Evolutionary conservation across 30 jellyfish, hydroid and myxozoan species (phyloP), one percentile per base, ranked within the genome.

Genomic region (Nemopilema nomurai): DNA sequence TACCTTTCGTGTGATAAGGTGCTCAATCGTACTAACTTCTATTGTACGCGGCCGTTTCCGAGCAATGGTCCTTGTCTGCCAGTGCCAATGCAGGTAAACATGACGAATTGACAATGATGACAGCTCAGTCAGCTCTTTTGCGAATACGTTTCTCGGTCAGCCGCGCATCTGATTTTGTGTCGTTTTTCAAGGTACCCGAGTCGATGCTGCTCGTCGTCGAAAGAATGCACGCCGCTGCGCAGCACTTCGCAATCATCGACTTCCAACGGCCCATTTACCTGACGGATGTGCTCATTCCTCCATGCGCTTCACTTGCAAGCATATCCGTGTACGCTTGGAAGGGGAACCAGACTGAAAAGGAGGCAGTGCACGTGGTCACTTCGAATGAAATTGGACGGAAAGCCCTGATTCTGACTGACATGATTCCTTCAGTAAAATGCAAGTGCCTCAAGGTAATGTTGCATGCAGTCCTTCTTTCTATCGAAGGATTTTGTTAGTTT

Each of bases 211-310:
- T 92, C 74, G 87, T 93, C 17, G 97, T 93, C 21, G 96, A 88
- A 70, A 57, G 96, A 74, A 93, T 93, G 98, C 98, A 93, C 83
- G 92, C 93, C 22, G 85, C 85, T 27, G 93, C 98, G 7, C 91
- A 81, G 23, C 98, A 93, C 69, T 93, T 82, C 32, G 97, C 87
- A 24, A 84, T 87, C 20, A 51, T 93, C 69, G 98, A 93, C 51
- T 93, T 93, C 51, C 87, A 82, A 31, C 87, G 80, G 1, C 79
- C 96, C 0, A 87, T 93, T 3, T 21, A 20, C 76, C 77, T 93
- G 67, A 87, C 98, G 13, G 98, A 93, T 51, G 80, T 93, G 17
- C 72, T 83, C 49, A 84, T 93, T 24, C 98, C 98, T 16, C 98
- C 96, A 6, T 87, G 97, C 52, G 64, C 78, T 32, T 74, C 97